phyloP scores from a whole-genome alignment of 2,888 invertebrate species.

The Polietes domitor region DNA sequence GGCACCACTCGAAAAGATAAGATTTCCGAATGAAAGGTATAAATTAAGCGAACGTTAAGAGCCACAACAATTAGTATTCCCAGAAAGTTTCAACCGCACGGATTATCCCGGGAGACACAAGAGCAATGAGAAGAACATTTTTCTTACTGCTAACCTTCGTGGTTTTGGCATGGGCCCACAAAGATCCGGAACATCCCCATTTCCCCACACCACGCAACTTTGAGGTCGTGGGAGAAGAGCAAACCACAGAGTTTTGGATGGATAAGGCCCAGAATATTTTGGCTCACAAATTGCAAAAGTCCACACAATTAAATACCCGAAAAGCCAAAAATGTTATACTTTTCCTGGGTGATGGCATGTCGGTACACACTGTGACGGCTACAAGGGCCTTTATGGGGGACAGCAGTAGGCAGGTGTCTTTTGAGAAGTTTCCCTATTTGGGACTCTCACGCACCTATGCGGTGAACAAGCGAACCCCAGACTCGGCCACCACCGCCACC shows the following conservation, averaged over 20 bases:
- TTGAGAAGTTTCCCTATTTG: conserved; percentile 84
- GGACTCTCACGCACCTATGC: conserved; percentile 86
- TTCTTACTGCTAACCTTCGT: neutral
- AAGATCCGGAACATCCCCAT: conserved; percentile 39
- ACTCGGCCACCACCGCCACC: conserved; percentile 91
- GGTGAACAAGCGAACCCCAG: conserved; percentile 88
- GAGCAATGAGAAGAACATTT: neutral
- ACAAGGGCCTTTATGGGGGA: conserved; percentile 85
- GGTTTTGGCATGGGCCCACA: neutral
- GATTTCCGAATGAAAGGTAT: conserved; percentile 15
- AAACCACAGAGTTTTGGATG: conserved; percentile 64
- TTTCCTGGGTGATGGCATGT: conserved; percentile 89
- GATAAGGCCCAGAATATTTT: conserved; percentile 59
- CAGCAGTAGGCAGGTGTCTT: conserved; percentile 83
- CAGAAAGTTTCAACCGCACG: neutral
- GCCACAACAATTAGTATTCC: neutral
- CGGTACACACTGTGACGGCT: conserved; percentile 85
- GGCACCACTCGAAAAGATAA: neutral
- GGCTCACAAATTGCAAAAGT: conserved; percentile 51
- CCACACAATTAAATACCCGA: conserved; percentile 51
- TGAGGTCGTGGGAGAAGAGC: conserved; percentile 20
- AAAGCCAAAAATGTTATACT: conserved; percentile 84
- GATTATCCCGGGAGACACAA: neutral
- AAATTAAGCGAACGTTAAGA: conserved; percentile 16
- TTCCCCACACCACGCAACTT: neutral